Percentiles rank a stretch among this genome's conserved stretches.
phyloP scores from a whole-genome alignment of 2,797 vertebrate genomes.

The Lutjanus campechanus region DNA sequence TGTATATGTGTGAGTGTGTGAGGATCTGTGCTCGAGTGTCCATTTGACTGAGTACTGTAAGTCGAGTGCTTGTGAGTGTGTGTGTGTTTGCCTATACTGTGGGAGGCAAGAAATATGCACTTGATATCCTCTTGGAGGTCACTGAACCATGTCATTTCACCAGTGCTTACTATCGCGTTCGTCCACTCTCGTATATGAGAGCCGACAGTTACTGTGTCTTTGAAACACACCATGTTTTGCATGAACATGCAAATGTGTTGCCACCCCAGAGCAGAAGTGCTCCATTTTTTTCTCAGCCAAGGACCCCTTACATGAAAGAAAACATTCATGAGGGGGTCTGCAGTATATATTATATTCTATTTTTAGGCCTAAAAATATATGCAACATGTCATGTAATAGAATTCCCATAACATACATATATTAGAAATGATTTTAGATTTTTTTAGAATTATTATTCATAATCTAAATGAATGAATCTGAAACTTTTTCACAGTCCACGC shows the following conservation, averaged over 20 bases:
- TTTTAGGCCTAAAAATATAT: no score
- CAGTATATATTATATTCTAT: no score
- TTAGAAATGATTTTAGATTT: no score
- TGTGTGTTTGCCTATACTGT: constrained; percentile 8
- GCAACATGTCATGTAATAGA: no score
- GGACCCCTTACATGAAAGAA: no score
- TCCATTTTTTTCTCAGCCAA: no score
- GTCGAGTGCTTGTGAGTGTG: constrained; percentile 7
- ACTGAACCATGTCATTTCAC: constrained; percentile 36
- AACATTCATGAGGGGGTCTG: no score
- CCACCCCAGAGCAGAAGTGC: not conserved
- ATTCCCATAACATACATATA: no score
- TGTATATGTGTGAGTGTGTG: constrained; percentile 20
- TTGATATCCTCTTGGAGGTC: constrained; percentile 26
- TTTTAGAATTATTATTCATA: no score
- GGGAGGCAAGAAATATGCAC: constrained; percentile 8
- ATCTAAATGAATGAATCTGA: no score
- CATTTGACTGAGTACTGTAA: constrained; percentile 34
- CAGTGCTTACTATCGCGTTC: not conserved
- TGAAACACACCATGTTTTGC: constrained; percentile 3
- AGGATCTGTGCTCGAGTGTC: constrained; percentile 22
- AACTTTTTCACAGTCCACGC: no score
- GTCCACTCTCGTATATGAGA: not conserved
- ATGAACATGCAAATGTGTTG: constrained; percentile 7
- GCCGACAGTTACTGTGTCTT: constrained; percentile 9